Base-by-base conservation (phyloP, 2,888 invertebrate species). In the Synanthedon andrenaeformis region DNA sequence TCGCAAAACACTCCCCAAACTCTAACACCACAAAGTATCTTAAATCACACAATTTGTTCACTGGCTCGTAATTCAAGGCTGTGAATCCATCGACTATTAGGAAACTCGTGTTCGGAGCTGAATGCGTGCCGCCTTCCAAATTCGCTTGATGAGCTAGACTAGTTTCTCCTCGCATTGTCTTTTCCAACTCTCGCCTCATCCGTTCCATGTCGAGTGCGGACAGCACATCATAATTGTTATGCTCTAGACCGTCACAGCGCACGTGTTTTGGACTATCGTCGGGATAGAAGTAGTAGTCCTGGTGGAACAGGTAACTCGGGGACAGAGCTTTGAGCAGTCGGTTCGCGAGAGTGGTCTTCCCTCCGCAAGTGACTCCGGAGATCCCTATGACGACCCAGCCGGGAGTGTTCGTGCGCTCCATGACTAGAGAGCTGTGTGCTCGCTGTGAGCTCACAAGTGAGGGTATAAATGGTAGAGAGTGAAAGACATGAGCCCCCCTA, bases 311-410 rank as follows among this genome's bases (percentile, higher is more conserved):
- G 54, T 84, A 77, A 0, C 82, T 82, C 0, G 89, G 88, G 0
- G 86, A 74, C 2, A 89, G 74, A 35, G 59, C 67, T 1, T 79
- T 67, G 4, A 74, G 78, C 14, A 96, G 69, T 55, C 82, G 81
- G 53, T 85, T 87, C 0, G 94, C 90, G 42, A 95, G 70, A 0
- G 93, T 92, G 0, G 94, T 93, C 80, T 96, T 96, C 0, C 96
- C 96, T 17, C 94, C 93, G 66, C 94, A 94, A 0, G 96, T 96
- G 1, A 93, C 93, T 1, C 96, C 94, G 45, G 93, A 91, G 59
- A 96, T 89, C 6, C 94, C 95, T 56, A 93, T 66, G 63, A 89
- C 72, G 66, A 89, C 57, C 81, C 80, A 79, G 1, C 74, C 64
- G 10, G 61, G 49, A 2, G 58, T 58, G 54, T 60, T 54, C 11